Conservation (phyloP, 2,888 invertebrate genomes). For the Rugalucina vietnamica region DNA sequence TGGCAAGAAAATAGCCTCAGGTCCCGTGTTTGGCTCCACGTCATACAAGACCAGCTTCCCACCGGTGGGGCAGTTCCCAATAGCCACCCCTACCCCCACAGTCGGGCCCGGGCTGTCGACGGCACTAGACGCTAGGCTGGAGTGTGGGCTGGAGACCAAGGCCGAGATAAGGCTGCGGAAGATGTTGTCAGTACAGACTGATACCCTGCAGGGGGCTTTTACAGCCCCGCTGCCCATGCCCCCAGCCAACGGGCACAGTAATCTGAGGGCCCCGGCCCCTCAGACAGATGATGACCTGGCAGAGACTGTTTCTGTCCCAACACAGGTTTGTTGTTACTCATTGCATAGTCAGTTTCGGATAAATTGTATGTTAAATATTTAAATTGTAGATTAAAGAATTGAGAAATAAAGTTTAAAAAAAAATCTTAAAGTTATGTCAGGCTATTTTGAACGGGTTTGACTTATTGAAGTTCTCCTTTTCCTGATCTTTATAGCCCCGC, state of each 20-base stretch:
- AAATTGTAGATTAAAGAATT: too few relatives aligned
- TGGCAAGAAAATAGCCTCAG: slow-evolving; percentile 25
- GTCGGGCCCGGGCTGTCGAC: slow-evolving; percentile 83
- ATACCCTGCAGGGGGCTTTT: slow-evolving; percentile 87
- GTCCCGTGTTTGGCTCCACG: slow-evolving; percentile 53
- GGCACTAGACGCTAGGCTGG: slow-evolving; percentile 91
- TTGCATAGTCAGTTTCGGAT: too few relatives aligned
- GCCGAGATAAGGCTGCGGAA: slow-evolving; percentile 90
- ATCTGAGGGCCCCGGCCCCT: slow-evolving; percentile 47
- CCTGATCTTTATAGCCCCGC: too few relatives aligned
- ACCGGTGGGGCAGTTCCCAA: slow-evolving; percentile 22
- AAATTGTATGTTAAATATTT: too few relatives aligned
- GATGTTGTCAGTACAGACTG: slow-evolving; percentile 88
- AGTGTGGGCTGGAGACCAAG: slow-evolving; percentile 91
- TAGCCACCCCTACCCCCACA: slow-evolving; percentile 15
- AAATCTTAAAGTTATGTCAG: too few relatives aligned
- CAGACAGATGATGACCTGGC: slow-evolving; percentile 78
- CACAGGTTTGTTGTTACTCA: slow-evolving; percentile 35
- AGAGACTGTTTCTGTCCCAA: slow-evolving; percentile 54
- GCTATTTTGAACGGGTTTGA: too few relatives aligned
- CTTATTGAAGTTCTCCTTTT: too few relatives aligned
- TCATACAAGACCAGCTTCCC: slow-evolving; percentile 43
- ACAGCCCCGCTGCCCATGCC: slow-evolving; percentile 82
- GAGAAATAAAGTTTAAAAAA: too few relatives aligned
- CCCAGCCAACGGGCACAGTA: slow-evolving; percentile 52